These are phyloP conservation scores for Diglossa cyanea DNA, from an alignment of 2,797 vertebrate species.

Conservation along the genomic window DNA sequence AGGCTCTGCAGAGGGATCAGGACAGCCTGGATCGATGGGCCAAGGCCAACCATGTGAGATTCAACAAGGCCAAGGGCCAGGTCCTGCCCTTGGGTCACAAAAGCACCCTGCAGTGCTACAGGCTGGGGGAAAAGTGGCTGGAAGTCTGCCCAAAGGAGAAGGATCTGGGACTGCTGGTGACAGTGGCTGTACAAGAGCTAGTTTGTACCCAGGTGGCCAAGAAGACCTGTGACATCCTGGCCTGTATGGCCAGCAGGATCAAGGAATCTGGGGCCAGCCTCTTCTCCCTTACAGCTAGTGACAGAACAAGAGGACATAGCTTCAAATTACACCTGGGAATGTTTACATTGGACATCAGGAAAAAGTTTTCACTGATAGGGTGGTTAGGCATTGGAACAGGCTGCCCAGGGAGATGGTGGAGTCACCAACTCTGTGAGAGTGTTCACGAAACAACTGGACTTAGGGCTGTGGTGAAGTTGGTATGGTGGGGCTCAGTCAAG, in stretches of 20 bases:
- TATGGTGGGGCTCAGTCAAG: neutral
- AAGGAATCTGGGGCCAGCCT: neutral
- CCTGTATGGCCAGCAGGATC: neutral
- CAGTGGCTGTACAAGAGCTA: neutral
- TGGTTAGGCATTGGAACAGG: neutral
- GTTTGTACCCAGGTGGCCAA: neutral
- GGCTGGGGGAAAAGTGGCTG: neutral
- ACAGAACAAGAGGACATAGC: neutral
- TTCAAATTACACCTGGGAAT: neutral
- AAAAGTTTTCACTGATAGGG: neutral
- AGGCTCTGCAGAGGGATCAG: neutral
- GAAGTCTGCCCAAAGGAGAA: neutral
- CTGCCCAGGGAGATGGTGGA: neutral
- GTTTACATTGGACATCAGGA: neutral
- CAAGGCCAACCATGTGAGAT: neutral
- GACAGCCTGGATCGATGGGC: accelerated
- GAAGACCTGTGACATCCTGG: neutral
- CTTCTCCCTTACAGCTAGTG: neutral
- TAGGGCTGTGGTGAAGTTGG: neutral
- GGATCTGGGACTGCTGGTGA: neutral
- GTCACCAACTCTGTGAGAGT: neutral
- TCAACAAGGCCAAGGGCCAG: neutral
- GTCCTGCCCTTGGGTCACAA: neutral
- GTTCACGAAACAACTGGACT: neutral
- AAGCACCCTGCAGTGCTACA: accelerated